Percentiles rank a stretch among this genome's conserved stretches.
Conservation (phyloP, 2,113 vertebrate genomes). For the Cochlearius cochlearius region DNA sequence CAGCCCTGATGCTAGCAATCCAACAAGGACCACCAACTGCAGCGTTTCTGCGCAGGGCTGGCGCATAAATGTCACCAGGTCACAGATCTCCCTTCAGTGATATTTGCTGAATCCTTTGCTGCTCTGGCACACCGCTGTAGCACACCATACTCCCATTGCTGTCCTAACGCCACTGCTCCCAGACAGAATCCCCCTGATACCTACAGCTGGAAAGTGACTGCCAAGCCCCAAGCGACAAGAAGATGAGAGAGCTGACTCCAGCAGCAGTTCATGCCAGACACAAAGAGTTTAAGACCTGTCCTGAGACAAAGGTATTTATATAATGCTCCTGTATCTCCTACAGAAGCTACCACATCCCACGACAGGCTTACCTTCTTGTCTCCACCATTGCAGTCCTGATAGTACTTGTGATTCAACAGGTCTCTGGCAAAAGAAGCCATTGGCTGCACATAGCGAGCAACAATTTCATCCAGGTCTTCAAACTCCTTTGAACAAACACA, state of each 20-base stretch:
- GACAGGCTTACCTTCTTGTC: conserved; percentile 85
- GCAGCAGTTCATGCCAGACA: neutral
- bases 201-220: neutral
- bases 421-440: conserved; percentile 98
- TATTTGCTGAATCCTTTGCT: neutral
- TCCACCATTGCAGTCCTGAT: conserved; percentile 89
- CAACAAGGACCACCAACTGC: neutral
- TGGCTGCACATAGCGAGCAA: conserved; percentile 95
- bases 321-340: neutral
- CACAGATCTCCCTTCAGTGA: neutral
- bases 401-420: conserved; percentile 94
- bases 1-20: neutral
- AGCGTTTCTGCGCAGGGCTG: neutral
- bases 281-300: neutral
- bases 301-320: neutral
- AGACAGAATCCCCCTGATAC: neutral
- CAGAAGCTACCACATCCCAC: neutral
- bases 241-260: neutral
- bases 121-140: neutral
- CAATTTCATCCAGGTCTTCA: conserved; percentile 98
- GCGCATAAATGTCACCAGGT: neutral
- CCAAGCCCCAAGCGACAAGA: neutral
- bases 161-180: neutral
- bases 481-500: conserved; percentile 83
- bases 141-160: neutral